Evolutionary conservation across 2,888 invertebrate species (phyloP), one percentile per base, ranked within the genome.

Genomic region (Apantesis nais): DNA sequence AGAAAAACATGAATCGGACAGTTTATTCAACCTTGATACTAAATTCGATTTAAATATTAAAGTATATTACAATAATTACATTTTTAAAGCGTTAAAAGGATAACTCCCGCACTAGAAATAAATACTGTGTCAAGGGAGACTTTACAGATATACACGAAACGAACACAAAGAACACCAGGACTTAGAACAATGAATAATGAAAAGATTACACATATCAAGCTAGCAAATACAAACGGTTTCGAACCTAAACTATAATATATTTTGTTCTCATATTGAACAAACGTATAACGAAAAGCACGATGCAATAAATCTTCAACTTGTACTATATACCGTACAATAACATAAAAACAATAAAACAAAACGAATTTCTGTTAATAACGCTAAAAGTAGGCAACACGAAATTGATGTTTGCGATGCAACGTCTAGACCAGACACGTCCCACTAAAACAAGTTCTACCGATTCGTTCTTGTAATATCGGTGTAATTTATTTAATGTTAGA

Each of bases 401-500:
- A 92, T 89, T 86, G 88, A 90, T 89, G 90, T 88, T 90, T 87
- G 87, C 86, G 89, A 91, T 92, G 90, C 86, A 89, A 86, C 87
- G 86, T 87, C 86, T 87, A 85, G 83, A 82, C 80, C 86, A 90
- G 91, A 92, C 91, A 91, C 92, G 92, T 92, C 89, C 89, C 81
- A 86, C 86, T 83, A 89, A 87, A 92, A 92, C 93, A 88, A 91
- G 92, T 93, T 92, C 88, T 82, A 82, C 88, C 89, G 92, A 93
- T 93, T 93, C 92, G 93, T 93, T 94, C 92, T 93, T 91, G 94
- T 94, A 93, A 94, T 94, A 94, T 93, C 92, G 82, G 86, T 88
- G 92, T 93, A 93, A 94, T 94, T 95, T 94, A 94, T 95, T 94
- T 94, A 93, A 95, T 94, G 93, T 93, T 93, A 91, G 92, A 93